Evolutionary conservation across 2,113 vertebrate species (phyloP).

Genomic region (Aplodontia rufa): DNA sequence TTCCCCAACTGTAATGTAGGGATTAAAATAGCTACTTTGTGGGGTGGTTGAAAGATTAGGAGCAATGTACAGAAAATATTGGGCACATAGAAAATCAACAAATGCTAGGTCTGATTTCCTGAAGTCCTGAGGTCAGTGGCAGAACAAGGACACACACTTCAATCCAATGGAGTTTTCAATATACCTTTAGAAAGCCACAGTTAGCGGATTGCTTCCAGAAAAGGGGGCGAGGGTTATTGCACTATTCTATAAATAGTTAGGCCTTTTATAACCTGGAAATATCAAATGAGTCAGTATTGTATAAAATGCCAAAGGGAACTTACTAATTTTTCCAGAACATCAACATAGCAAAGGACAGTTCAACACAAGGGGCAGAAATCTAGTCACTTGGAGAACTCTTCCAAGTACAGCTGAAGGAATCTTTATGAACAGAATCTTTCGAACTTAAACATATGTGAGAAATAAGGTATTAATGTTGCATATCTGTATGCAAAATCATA

Average conservation of each 20-base stretch:
- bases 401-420: neutral
- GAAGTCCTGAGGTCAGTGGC: neutral
- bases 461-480: neutral
- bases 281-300: conserved; percentile 62
- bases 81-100: neutral
- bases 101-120: neutral
- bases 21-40: neutral
- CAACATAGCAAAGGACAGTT: neutral
- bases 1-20: neutral
- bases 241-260: conserved; percentile 51
- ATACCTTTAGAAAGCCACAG: neutral
- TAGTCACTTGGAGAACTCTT: conserved; percentile 4
- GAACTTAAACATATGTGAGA: neutral
- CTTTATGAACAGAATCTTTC: neutral
- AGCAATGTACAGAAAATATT: neutral
- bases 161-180: neutral
- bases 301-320: conserved; percentile 59
- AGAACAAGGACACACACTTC: neutral
- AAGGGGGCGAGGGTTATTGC: neutral
- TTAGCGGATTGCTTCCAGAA: neutral
- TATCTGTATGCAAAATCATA: neutral
- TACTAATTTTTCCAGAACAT: conserved; percentile 58
- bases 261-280: conserved; percentile 67
- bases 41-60: neutral
- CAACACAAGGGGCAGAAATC: neutral